These are phyloP conservation scores for Nesoenas mayeri DNA, from an alignment of 2,113 vertebrate species.

Conservation along the genomic window DNA sequence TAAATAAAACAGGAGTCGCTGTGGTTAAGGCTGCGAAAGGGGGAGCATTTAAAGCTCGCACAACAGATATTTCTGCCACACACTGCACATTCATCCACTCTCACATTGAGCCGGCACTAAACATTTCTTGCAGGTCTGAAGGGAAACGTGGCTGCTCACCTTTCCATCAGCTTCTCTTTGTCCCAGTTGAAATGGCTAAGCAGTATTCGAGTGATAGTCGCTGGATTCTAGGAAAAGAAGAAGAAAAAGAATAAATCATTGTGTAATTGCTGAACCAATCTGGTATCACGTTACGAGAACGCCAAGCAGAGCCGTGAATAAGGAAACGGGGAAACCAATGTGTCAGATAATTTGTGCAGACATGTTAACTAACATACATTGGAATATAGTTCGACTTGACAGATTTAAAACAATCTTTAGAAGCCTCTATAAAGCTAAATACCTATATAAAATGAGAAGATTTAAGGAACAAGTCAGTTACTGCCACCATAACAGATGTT, in stretches of 20 bases:
- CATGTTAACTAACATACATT: neutral
- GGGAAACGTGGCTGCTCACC: slow-evolving; percentile 72
- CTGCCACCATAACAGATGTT: neutral
- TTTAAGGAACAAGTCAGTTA: neutral
- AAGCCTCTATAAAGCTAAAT: neutral
- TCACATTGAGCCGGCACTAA: neutral
- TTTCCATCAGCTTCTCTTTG: slow-evolving; percentile 99
- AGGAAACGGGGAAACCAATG: neutral
- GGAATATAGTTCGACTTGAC: neutral
- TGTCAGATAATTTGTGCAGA: neutral
- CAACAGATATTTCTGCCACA: neutral
- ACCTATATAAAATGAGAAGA: neutral
- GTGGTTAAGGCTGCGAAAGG: too few species aligned
- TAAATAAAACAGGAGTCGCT: too few species aligned
- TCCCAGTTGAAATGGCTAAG: slow-evolving; percentile 99
- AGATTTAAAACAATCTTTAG: too few species aligned
- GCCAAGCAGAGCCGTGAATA: neutral
- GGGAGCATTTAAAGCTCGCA: neutral
- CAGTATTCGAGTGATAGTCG: slow-evolving; percentile 98
- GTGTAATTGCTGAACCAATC: neutral
- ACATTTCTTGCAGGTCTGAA: neutral
- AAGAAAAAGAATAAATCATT: neutral
- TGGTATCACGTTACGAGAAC: neutral
- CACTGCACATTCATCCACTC: neutral
- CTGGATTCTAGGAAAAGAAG: slow-evolving; percentile 87